These are phyloP conservation scores for Semibalanus balanoides DNA, from an alignment of 1,140 invertebrate genomes.

Conservation along the genomic window DNA sequence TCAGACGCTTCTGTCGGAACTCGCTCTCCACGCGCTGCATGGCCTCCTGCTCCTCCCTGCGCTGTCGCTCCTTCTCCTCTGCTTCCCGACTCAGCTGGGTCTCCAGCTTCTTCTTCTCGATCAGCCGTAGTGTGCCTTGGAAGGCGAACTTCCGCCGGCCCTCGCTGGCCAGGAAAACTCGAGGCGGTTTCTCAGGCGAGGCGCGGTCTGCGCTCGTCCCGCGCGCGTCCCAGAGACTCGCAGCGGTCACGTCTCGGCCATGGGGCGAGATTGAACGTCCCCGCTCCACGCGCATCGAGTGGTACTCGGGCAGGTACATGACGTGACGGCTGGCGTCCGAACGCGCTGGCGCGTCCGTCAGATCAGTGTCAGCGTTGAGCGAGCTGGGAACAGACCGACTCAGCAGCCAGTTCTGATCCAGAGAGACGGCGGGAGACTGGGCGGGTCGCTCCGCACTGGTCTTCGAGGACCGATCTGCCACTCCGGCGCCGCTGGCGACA, in stretches of 20 bases:
- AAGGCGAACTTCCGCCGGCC: slow-evolving; percentile 44
- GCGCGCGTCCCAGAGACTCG: neutral
- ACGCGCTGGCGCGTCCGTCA: neutral
- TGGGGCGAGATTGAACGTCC: neutral
- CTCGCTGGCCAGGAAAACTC: no score
- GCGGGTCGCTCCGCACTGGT: neutral
- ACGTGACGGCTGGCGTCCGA: slow-evolving; percentile 28
- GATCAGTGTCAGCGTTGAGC: neutral
- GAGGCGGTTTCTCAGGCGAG: neutral
- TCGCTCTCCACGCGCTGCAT: slow-evolving; percentile 21
- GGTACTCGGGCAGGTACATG: slow-evolving; percentile 60
- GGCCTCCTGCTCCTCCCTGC: slow-evolving; percentile 44
- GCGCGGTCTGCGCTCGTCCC: neutral
- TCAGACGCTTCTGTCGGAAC: slow-evolving; percentile 24
- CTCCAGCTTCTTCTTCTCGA: slow-evolving; percentile 53
- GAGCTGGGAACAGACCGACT: neutral
- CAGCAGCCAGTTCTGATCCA: neutral
- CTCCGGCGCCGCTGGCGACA: no score
- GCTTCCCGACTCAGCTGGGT: slow-evolving; percentile 57
- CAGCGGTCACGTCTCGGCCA: neutral
- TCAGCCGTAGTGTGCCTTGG: slow-evolving; percentile 60
- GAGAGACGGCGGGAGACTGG: neutral
- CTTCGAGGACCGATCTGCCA: no score
- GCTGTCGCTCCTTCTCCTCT: slow-evolving; percentile 55
- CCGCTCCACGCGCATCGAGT: slow-evolving; percentile 24